phyloP scores from a whole-genome alignment of 2,113 vertebrate species.

The Oreochromis aureus region DNA sequence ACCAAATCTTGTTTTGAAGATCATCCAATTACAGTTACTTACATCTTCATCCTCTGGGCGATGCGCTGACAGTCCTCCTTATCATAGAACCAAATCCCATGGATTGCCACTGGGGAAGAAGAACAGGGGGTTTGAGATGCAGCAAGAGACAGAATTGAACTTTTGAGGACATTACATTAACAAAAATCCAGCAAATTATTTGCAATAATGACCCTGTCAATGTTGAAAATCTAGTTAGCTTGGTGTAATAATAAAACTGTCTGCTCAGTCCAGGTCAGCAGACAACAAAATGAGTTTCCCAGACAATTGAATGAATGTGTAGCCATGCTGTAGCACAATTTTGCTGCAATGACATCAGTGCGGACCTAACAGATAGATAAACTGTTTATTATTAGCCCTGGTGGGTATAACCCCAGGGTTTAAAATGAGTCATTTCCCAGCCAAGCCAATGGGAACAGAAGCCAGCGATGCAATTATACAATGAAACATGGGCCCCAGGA shows the following conservation, averaged over 20 bases:
- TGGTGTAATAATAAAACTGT: neutral
- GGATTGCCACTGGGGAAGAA: conserved; percentile 84
- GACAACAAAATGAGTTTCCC: conserved; percentile 10
- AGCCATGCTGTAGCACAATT: neutral
- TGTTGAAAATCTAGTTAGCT: neutral
- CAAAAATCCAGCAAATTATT: neutral
- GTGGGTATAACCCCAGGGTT: neutral
- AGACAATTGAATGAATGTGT: conserved; percentile 19
- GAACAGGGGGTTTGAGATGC: neutral
- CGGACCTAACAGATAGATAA: neutral
- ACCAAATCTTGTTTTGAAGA: neutral
- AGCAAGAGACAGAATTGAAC: neutral
- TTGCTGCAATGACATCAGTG: neutral
- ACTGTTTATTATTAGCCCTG: conserved; percentile 20
- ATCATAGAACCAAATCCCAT: conserved; percentile 99
- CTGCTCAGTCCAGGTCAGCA: conserved; percentile 9
- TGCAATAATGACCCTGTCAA: neutral
- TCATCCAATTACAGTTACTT: conserved; percentile 60
- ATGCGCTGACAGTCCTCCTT: conserved; percentile 94
- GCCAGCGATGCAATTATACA: conserved; percentile 5
- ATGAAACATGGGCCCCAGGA: conserved; percentile 23
- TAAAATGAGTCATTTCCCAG: conserved; percentile 34
- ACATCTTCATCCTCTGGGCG: conserved; percentile 92
- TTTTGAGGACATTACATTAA: neutral
- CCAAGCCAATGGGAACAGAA: conserved; percentile 15